Conservation (phyloP, 2,113 vertebrate genomes). For the Corythaeola cristata region DNA sequence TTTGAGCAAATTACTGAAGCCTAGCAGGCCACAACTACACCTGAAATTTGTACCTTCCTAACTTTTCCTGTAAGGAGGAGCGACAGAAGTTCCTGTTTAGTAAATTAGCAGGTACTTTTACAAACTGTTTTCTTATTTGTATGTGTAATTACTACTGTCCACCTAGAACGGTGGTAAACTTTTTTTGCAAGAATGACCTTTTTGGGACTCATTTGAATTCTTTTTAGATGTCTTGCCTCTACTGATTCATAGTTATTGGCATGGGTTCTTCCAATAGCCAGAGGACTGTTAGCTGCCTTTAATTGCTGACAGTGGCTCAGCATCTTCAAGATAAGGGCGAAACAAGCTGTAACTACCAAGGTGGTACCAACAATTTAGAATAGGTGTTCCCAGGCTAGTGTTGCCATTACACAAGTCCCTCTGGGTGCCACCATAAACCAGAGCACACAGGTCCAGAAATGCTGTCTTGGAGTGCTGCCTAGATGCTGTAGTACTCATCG, state of each 20-base stretch:
- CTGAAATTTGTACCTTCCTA: not conserved
- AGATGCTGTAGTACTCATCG: accelerated
- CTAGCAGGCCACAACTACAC: not conserved
- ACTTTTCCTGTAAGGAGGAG: not conserved
- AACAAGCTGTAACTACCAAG: not conserved
- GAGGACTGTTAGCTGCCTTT: not conserved
- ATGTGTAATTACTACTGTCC: not conserved
- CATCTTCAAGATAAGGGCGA: not conserved
- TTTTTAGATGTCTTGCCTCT: not conserved
- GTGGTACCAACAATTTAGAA: not conserved
- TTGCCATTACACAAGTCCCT: not conserved
- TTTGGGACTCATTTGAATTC: not conserved
- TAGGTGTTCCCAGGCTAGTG: not conserved
- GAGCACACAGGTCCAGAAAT: not conserved
- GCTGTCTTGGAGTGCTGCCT: not conserved
- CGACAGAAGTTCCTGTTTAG: not conserved
- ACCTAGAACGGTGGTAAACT: not conserved
- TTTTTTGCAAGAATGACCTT: not conserved
- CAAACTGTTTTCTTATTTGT: not conserved
- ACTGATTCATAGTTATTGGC: not conserved
- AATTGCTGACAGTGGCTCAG: not conserved
- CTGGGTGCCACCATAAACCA: not conserved
- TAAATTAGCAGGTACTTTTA: not conserved
- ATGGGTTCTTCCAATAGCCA: not conserved
- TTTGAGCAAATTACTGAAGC: not conserved